Evolutionary conservation across 2,888 invertebrate genomes (phyloP).

Genomic region (Leptogaster cylindrica): DNA sequence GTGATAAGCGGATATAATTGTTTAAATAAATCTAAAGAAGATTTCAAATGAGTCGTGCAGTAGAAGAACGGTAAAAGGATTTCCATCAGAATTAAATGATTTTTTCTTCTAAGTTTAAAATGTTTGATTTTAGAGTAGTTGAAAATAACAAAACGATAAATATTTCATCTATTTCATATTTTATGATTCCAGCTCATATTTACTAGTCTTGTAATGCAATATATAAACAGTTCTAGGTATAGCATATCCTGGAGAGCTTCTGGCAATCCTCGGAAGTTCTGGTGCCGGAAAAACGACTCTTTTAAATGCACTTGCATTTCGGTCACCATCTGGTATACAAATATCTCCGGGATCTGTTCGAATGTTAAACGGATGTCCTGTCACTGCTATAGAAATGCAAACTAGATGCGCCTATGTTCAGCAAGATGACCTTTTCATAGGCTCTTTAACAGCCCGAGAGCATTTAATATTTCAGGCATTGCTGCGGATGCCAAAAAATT

Average conservation of each 20-base stretch:
- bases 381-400: conserved; percentile 73
- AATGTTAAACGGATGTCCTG: conserved; percentile 77
- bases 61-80: too few species aligned
- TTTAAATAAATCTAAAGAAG: too few species aligned
- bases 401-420: conserved; percentile 90
- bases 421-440: conserved; percentile 92
- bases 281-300: conserved; percentile 96
- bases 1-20: too few species aligned
- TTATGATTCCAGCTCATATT: too few species aligned
- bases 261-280: conserved; percentile 88
- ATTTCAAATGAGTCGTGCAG: too few species aligned
- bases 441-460: conserved; percentile 86
- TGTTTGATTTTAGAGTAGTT: too few species aligned
- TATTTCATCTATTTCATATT: too few species aligned
- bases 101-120: too few species aligned
- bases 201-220: too few species aligned
- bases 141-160: neutral
- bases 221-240: conserved; percentile 74
- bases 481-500: conserved; percentile 81
- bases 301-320: conserved; percentile 85
- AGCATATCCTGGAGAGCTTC: conserved; percentile 83
- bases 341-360: conserved; percentile 66
- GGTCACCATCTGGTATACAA: conserved; percentile 73
- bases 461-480: conserved; percentile 89
- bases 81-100: too few species aligned